Evolutionary conservation across 1,140 invertebrate species (phyloP).

Genomic region (Nephila pilipes): DNA sequence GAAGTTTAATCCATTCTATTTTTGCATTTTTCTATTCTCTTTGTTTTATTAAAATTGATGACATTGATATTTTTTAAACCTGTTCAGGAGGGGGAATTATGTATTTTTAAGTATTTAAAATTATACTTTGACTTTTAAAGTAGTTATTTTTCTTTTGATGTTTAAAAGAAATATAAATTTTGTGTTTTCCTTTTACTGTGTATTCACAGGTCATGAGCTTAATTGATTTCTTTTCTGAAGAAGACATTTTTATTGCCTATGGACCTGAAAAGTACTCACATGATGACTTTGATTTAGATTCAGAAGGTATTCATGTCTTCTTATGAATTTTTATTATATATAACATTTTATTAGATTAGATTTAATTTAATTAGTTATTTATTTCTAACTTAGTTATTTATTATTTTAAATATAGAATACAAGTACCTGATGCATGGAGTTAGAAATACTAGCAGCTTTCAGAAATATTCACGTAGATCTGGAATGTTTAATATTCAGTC

Average conservation of each 20-base stretch:
- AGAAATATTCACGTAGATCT: conserved; percentile 50
- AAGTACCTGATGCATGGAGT: conserved; percentile 63
- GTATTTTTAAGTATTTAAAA: too few relatives aligned
- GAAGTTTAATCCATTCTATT: too few relatives aligned
- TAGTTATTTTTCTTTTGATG: too few relatives aligned
- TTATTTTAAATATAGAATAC: conserved; percentile 39
- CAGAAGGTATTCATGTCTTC: conserved; percentile 85
- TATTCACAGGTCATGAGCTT: conserved; percentile 85
- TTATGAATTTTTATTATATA: neutral
- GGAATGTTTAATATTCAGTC: conserved; percentile 62
- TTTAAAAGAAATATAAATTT: neutral
- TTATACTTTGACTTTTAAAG: too few relatives aligned
- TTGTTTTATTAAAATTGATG: too few relatives aligned
- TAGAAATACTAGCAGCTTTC: conserved; percentile 44
- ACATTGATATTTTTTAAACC: too few relatives aligned
- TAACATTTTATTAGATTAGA: neutral
- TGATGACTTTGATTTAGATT: conserved; percentile 96
- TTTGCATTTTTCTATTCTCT: too few relatives aligned
- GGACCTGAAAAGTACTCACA: conserved; percentile 90
- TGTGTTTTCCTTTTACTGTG: neutral
- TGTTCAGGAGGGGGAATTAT: too few relatives aligned
- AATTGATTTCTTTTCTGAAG: conserved; percentile 92
- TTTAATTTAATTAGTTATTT: neutral
- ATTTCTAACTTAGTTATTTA: neutral
- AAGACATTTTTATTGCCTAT: conserved; percentile 95